Evolutionary conservation across 2,888 invertebrate species (phyloP).

Genomic region (Lymantria monacha): DNA sequence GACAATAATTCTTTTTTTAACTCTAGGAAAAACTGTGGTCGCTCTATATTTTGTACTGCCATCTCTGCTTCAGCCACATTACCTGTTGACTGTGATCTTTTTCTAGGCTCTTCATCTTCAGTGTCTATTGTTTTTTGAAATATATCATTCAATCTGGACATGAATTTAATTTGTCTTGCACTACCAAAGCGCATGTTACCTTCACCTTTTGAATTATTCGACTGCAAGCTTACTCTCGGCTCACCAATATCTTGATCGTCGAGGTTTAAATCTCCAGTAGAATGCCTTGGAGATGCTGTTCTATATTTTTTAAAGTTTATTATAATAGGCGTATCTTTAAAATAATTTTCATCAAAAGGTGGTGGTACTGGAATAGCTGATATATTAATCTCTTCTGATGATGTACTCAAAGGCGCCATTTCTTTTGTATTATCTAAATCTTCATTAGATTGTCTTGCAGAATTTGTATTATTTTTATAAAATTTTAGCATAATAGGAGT

Average conservation of each 20-base stretch:
- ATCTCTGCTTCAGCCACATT: slow-evolving; percentile 51
- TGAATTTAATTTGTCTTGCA: slow-evolving; percentile 61
- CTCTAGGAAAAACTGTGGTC: slow-evolving; percentile 55
- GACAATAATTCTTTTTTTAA: slow-evolving; percentile 64
- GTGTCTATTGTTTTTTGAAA: slow-evolving; percentile 60
- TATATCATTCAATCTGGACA: slow-evolving; percentile 68
- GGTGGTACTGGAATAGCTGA: slow-evolving; percentile 41
- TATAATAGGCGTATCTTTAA: slow-evolving; percentile 23
- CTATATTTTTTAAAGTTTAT: slow-evolving; percentile 37
- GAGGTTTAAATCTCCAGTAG: slow-evolving; percentile 33
- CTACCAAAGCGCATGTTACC: slow-evolving; percentile 59
- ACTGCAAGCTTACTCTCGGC: slow-evolving; percentile 53
- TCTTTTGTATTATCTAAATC: slow-evolving; percentile 56
- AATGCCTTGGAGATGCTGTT: slow-evolving; percentile 45
- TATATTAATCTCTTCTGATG: slow-evolving; percentile 49
- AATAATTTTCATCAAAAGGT: slow-evolving; percentile 58
- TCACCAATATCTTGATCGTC: slow-evolving; percentile 36
- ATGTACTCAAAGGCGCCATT: slow-evolving; percentile 42
- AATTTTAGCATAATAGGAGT: slow-evolving; percentile 21
- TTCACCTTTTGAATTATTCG: slow-evolving; percentile 52
- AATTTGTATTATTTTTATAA: slow-evolving; percentile 39
- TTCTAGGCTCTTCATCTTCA: slow-evolving; percentile 55
- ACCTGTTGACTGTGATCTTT: slow-evolving; percentile 65
- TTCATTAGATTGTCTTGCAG: slow-evolving; percentile 31
- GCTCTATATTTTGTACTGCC: slow-evolving; percentile 31